These are phyloP conservation scores for Leguminivora glycinivorella DNA, from an alignment of 1,140 invertebrate genomes.

Conservation along the genomic window DNA sequence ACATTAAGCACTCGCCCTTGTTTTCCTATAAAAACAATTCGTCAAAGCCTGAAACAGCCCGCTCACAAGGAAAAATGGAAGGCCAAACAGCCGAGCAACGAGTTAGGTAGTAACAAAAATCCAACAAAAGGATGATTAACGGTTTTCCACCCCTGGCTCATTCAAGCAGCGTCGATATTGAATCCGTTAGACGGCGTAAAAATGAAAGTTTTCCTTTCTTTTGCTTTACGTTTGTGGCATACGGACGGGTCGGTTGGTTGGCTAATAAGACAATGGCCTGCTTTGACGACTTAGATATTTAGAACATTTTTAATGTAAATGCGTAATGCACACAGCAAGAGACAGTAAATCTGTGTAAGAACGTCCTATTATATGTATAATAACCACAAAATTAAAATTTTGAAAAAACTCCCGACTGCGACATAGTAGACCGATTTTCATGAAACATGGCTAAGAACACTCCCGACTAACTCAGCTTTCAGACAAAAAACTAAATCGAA, in stretches of 20 bases:
- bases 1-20: conserved; percentile 35
- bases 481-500: too few species aligned
- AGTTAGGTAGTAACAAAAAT: conserved; percentile 78
- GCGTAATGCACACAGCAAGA: too few species aligned
- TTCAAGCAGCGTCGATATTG: conserved; percentile 77
- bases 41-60: conserved; percentile 63
- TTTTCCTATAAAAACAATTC: conserved; percentile 73
- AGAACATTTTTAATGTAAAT: too few species aligned
- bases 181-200: conserved; percentile 75
- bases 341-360: too few species aligned
- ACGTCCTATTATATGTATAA: too few species aligned
- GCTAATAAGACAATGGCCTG: neutral
- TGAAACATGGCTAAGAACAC: too few species aligned
- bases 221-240: conserved; percentile 46
- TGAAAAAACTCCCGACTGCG: too few species aligned
- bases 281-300: too few species aligned
- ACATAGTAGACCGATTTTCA: too few species aligned
- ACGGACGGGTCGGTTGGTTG: conserved; percentile 28
- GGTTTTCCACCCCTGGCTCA: conserved; percentile 75
- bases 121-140: conserved; percentile 79
- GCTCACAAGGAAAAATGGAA: conserved; percentile 71
- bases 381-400: too few species aligned
- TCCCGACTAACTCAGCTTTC: too few species aligned
- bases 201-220: conserved; percentile 74
- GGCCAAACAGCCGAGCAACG: conserved; percentile 75